phyloP scores from a whole-genome alignment of 2,797 vertebrate genomes.

The Enteromius afrohamiltoni region DNA sequence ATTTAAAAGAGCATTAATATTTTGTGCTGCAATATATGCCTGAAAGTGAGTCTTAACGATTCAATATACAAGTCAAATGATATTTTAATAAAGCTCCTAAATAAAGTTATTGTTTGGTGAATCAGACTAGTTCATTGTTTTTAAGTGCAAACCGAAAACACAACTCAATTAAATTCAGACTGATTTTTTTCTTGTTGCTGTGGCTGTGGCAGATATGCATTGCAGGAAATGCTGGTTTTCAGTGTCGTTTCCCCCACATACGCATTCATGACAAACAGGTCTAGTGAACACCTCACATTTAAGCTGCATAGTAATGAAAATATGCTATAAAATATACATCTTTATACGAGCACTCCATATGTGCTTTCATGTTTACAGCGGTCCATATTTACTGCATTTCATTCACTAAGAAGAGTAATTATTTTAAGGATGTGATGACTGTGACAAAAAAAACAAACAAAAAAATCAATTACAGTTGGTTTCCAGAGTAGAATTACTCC shows the following conservation, averaged over 20 bases:
- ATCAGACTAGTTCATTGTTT: neutral
- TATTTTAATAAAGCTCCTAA: too few species aligned
- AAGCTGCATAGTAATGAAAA: neutral
- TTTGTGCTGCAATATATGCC: neutral
- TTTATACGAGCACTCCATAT: neutral
- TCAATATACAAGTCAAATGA: neutral
- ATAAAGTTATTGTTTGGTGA: neutral
- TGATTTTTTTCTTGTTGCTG: neutral
- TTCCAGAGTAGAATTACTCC: constrained; percentile 16
- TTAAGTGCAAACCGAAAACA: neutral
- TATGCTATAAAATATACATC: neutral
- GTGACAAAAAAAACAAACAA: too few species aligned
- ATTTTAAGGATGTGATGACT: neutral
- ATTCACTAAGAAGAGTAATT: neutral
- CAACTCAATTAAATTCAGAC: neutral
- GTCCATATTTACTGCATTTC: neutral
- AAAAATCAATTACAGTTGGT: neutral
- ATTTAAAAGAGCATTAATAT: neutral
- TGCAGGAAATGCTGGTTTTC: neutral
- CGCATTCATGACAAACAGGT: neutral
- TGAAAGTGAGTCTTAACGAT: too few species aligned
- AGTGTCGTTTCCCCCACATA: neutral
- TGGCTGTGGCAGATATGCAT: neutral
- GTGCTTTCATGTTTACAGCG: neutral
- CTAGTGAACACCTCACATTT: neutral